These are phyloP conservation scores for Galbula dea DNA, from an alignment of 2,113 vertebrate genomes.

Conservation along the genomic window DNA sequence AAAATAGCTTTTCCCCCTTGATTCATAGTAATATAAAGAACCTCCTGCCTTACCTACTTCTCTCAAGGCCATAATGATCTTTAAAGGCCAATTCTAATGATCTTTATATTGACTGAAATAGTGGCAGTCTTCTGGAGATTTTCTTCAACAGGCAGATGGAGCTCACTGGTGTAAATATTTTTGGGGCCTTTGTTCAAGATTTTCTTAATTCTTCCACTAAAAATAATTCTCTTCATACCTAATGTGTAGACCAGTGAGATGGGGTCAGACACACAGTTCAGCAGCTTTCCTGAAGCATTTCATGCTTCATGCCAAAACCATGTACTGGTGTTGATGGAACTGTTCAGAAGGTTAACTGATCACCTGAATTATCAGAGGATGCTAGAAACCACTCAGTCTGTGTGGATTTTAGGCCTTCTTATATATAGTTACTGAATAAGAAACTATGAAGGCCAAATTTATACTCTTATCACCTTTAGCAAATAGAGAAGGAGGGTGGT, in stretches of 20 bases:
- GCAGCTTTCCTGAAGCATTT: neutral
- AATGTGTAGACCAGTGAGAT: neutral
- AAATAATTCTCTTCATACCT: neutral
- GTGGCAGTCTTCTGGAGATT: neutral
- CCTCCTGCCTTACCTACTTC: neutral
- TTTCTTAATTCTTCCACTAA: neutral
- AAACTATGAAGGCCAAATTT: neutral
- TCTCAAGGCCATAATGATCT: slow-evolving; percentile 11
- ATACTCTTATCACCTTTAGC: neutral
- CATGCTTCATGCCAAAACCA: neutral
- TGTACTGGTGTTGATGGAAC: neutral
- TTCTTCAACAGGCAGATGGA: neutral
- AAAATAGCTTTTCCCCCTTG: neutral
- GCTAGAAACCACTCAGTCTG: neutral
- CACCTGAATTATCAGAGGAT: neutral
- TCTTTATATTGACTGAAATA: neutral
- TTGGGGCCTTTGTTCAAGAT: neutral
- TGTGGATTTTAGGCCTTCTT: neutral
- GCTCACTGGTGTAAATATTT: neutral
- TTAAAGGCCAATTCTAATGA: slow-evolving; percentile 18
- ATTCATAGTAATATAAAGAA: neutral
- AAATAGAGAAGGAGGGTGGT: neutral
- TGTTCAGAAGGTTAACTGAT: neutral
- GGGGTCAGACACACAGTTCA: neutral
- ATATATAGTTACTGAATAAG: neutral